Percentiles rank a stretch among this genome's conserved stretches.
Evolutionary conservation across 2,797 vertebrate species (phyloP).

Genomic region (Clarias fuscus): DNA sequence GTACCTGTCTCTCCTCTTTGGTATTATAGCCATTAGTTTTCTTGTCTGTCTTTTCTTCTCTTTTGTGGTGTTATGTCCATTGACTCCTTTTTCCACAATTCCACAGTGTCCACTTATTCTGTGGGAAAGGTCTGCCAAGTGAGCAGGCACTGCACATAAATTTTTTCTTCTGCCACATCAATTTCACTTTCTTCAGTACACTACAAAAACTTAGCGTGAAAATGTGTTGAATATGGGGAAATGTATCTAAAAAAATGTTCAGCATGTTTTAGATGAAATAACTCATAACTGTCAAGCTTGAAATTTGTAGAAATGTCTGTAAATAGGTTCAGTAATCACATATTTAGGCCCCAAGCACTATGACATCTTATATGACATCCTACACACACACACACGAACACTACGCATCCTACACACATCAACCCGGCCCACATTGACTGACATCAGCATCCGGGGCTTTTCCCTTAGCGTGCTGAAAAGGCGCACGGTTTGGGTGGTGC

Average conservation of each 20-base stretch:
- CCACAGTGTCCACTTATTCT: conserved; percentile 20
- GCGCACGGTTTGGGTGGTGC: too few species aligned
- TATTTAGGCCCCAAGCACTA: background rate
- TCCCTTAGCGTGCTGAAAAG: too few species aligned
- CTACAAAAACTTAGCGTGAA: background rate
- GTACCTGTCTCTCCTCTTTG: conserved; percentile 4
- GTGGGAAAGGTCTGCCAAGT: background rate
- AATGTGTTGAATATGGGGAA: background rate
- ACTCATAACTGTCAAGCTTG: background rate
- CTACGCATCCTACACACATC: too few species aligned
- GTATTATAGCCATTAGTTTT: background rate
- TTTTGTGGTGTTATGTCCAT: conserved; percentile 13
- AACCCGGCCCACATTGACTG: too few species aligned
- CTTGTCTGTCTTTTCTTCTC: background rate
- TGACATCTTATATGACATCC: too few species aligned
- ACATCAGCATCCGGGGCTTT: too few species aligned
- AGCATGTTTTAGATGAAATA: background rate
- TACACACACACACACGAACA: too few species aligned
- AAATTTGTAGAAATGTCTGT: background rate
- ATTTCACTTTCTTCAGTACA: background rate
- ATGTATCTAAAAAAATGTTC: background rate
- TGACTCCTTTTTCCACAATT: background rate
- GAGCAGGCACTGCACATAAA: background rate
- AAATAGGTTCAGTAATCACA: background rate
- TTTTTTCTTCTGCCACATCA: background rate